Evolutionary conservation across 1,140 invertebrate genomes (phyloP), one percentile per base, ranked within the genome.

Genomic region (Leptopilina boulardi): DNA sequence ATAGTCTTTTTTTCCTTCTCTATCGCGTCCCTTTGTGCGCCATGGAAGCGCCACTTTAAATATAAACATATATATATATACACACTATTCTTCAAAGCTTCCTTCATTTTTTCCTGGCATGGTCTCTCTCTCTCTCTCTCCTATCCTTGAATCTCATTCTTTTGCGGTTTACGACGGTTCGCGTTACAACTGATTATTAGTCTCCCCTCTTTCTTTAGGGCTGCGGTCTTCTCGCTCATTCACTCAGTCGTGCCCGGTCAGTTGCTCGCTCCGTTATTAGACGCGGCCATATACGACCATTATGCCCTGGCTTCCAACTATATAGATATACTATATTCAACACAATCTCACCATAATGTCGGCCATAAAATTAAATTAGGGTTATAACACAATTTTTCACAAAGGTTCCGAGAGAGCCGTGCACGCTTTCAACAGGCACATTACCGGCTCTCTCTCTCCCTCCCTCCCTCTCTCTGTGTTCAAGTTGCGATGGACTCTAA

Each of bases 301-400:
- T 89, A 89, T 86, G 79, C 80, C 84, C 71, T 79, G 77, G 79
- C 82, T 79, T 80, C 83, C 77, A 85, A 79, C 42, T 71, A 75
- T 81, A 77, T 78, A 81, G 77, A 80, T 79, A 56, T 71, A 70
- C 44, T 73, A 66, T 85, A 84, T 83, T 84, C 86, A 86, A 89
- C 87, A 89, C 89, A 88, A 88, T 87, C 81, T 75, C 78, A 71
- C 80, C 82, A 88, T 91, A 91, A 91, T 91, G 86, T 82, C 83
- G 85, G 86, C 84, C 89, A 91, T 91, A 91, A 90, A 91, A 91
- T 91, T 91, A 91, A 91, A 91, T 91, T 91, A 91, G 89, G 89
- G 89, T 91, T 91, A 90, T 91, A 91, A 91, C 89, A 87, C 88
- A 87, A 90, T 91, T 91, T 91, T 91, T 91, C 89, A 89, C 88